Base-by-base conservation (phyloP, 2,113 vertebrate genomes). In the Odocoileus virginianus region DNA sequence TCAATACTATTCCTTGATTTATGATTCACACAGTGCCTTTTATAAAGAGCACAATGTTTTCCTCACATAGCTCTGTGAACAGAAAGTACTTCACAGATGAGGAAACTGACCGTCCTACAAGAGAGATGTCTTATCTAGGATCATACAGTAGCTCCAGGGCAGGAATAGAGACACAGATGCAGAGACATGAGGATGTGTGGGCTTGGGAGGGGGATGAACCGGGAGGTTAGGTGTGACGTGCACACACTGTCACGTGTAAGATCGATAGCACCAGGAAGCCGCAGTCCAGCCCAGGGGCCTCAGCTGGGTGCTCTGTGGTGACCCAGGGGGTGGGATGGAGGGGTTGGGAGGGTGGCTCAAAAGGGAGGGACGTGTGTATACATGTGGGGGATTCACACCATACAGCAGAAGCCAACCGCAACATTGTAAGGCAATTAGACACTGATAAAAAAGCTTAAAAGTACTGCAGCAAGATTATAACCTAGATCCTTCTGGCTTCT, bases 1-100 rank as follows among this genome's bases (percentile, higher is more conserved):
- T 91, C 86, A 97, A 92, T 96, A 97, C 84, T 61, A 97, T 89
- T 67, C 21, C 74, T 89, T 97, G 94, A 97, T 91, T 88, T 93
- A 67, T 87, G 96, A 61, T 95, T 97, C 78, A 61, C 40, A 87
- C 47, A 83, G 79, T 91, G 58, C 55, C 91, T 94, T 94, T 81
- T 97, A 67, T 89, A 94, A 97, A 58, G 45, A 97, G 30, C n/a
- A 52, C 16, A 25, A 7, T 55, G 88, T 83, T 92, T 71, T 61
- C 7, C 7, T 64, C 52, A 78, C 9, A 40, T 64, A 96, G 87
- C 33, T 93, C 43, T 93, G 79, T 91, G 90, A 96, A 82, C 36
- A 30, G 60, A 94, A 94, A 57, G 57, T 43, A 84, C 94, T 95
- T 91, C 79, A 81, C 50, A 57, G 61, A 95, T 40, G 52, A 96